phyloP scores from a whole-genome alignment of 2,113 vertebrate genomes.

The Pandion haliaetus region DNA sequence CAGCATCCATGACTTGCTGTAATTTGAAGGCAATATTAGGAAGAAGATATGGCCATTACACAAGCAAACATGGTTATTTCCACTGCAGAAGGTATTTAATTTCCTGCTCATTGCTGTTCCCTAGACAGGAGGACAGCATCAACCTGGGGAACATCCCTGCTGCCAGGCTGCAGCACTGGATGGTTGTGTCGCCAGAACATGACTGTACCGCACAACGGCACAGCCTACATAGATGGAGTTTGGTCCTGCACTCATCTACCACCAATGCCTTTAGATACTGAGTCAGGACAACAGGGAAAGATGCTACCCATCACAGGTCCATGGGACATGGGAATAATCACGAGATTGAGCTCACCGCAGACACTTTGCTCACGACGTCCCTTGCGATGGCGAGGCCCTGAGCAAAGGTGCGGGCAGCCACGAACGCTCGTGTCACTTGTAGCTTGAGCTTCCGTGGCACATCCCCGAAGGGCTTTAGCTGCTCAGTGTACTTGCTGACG shows the following conservation, averaged over 20 bases:
- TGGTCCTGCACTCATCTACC: neutral
- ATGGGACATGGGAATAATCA: fast-evolving
- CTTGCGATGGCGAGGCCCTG: slow-evolving; percentile 86
- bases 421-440: slow-evolving; percentile 88
- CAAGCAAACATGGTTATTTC: slow-evolving; percentile 1
- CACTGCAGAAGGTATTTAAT: slow-evolving; percentile 17
- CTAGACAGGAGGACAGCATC: neutral
- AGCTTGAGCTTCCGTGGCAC: slow-evolving; percentile 93
- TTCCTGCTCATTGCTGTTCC: neutral
- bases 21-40: slow-evolving; percentile 24
- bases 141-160: neutral
- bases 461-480: slow-evolving; percentile 94
- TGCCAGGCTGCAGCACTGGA: neutral
- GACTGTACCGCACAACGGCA: fast-evolving
- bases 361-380: slow-evolving; percentile 89
- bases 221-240: neutral
- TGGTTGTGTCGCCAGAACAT: fast-evolving
- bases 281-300: neutral
- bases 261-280: fast-evolving
- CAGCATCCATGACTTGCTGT: neutral
- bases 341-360: slow-evolving; percentile 71
- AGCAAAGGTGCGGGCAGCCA: slow-evolving; percentile 90
- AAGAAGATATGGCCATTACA: neutral
- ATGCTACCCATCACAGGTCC: fast-evolving
- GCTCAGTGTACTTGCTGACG: slow-evolving; percentile 91